Evolutionary conservation across 1,140 invertebrate genomes (phyloP).

Genomic region (Elysia chlorotica): DNA sequence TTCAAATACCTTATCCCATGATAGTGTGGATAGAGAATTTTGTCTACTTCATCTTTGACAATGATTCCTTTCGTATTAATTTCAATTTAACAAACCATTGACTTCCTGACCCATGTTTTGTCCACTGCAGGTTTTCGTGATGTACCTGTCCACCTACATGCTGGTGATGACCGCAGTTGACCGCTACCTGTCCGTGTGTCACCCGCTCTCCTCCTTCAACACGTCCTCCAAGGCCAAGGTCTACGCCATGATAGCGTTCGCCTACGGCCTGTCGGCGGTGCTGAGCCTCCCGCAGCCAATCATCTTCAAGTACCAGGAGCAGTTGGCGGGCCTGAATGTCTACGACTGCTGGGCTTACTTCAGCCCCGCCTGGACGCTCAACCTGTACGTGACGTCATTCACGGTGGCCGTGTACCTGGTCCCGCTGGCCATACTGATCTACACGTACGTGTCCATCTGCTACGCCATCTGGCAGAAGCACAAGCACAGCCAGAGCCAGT

Average conservation of each 20-base stretch:
- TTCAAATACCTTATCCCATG: no score
- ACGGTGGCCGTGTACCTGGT: slow-evolving; percentile 42
- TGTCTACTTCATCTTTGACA: no score
- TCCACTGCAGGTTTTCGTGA: no score
- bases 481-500: background rate
- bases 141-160: slow-evolving; percentile 94
- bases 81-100: no score
- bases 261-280: slow-evolving; percentile 67
- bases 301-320: slow-evolving; percentile 62
- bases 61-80: no score
- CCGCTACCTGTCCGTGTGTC: slow-evolving; percentile 89
- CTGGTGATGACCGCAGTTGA: slow-evolving; percentile 92
- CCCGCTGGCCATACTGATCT: slow-evolving; percentile 40
- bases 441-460: slow-evolving; percentile 70
- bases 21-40: no score
- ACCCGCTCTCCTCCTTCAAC: slow-evolving; percentile 46
- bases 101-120: slow-evolving; percentile 57
- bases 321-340: slow-evolving; percentile 24
- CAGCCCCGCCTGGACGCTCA: slow-evolving; percentile 43
- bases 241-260: slow-evolving; percentile 65
- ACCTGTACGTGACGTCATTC: slow-evolving; percentile 40
- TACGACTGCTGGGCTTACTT: slow-evolving; percentile 76
- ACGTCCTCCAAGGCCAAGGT: slow-evolving; percentile 40
- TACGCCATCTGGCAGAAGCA: slow-evolving; percentile 64
- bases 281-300: slow-evolving; percentile 72